phyloP scores from a whole-genome alignment of 2,888 invertebrate species.

The Leucozona laternaria region DNA sequence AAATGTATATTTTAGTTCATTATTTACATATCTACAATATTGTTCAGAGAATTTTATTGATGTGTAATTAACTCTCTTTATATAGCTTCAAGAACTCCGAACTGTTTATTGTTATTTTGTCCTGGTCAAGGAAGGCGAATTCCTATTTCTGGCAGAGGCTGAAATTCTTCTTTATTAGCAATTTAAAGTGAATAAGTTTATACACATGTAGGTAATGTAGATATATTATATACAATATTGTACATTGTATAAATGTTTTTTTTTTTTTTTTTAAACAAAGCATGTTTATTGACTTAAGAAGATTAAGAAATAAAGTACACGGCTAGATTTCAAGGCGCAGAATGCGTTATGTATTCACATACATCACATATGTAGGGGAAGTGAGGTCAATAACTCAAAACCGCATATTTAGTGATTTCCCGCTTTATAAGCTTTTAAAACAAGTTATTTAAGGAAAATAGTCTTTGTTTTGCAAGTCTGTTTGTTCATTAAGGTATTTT shows the following conservation, averaged over 20 bases:
- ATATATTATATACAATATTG: not conserved
- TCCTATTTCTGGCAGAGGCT: slow-evolving; percentile 45
- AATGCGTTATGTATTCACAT: not conserved
- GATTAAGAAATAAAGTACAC: not conserved
- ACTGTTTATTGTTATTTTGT: slow-evolving; percentile 47
- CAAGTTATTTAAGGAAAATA: no score
- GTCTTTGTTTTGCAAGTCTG: no score
- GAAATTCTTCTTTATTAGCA: slow-evolving; percentile 5
- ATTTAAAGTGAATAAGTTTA: not conserved
- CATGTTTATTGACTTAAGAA: not conserved
- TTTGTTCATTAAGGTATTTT: no score
- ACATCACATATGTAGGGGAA: no score
- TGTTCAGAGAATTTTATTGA: slow-evolving; percentile 15
- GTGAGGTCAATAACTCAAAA: no score
- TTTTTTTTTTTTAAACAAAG: not conserved
- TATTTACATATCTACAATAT: not conserved
- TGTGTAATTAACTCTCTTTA: slow-evolving; percentile 45
- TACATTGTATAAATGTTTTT: not conserved
- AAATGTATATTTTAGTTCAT: not conserved
- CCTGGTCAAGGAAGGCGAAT: slow-evolving; percentile 35
- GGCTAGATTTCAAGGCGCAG: not conserved
- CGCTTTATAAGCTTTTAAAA: no score
- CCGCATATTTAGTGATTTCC: no score
- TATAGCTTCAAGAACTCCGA: slow-evolving; percentile 20
- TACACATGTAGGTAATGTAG: no score